Evolutionary conservation across 2,888 invertebrate genomes (phyloP).

Genomic region (Schizaphis graminum): DNA sequence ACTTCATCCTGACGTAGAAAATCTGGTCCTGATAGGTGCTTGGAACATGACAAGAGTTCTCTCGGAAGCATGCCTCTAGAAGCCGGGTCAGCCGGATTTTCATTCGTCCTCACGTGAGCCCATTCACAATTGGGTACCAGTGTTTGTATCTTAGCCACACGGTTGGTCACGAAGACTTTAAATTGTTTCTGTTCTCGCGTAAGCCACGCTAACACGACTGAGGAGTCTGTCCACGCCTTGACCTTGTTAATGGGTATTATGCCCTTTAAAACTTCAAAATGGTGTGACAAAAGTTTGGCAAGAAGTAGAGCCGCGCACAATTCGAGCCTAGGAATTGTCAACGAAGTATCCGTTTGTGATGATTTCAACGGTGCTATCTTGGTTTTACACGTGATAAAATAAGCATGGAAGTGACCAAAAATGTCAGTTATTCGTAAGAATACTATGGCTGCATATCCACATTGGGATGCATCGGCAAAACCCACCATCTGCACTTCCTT

Average conservation of each 20-base stretch:
- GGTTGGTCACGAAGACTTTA: constrained; percentile 65
- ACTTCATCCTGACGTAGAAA: background rate
- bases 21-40: background rate
- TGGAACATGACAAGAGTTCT: background rate
- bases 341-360: background rate
- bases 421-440: background rate
- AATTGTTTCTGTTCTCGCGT: constrained; percentile 60
- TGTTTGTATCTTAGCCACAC: constrained; percentile 41
- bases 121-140: background rate
- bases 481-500: background rate
- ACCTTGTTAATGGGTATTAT: background rate
- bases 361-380: background rate
- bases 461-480: too few relatives aligned
- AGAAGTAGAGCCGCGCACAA: constrained; percentile 17
- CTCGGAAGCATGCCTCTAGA: constrained; percentile 14
- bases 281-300: background rate
- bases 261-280: background rate
- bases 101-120: background rate
- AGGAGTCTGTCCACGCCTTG: background rate
- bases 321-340: background rate
- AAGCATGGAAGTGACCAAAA: background rate
- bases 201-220: constrained; percentile 65
- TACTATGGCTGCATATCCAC: background rate
- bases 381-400: constrained; percentile 5
- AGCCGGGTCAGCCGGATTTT: constrained; percentile 36